phyloP scores from a whole-genome alignment of 2,113 vertebrate genomes.

The Rhabdornis inornatus region DNA sequence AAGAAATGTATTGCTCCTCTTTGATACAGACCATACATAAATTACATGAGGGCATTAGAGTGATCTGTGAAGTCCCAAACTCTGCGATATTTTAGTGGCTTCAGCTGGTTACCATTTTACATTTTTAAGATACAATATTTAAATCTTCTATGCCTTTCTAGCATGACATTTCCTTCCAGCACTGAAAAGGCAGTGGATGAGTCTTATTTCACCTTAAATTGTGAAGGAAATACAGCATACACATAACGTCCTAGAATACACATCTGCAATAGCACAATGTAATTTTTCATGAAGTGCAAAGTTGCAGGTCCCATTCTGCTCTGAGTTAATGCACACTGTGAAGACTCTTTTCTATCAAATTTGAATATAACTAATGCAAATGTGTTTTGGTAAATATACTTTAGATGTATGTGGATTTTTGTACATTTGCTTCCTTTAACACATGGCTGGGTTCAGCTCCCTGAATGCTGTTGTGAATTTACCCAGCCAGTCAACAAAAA shows the following conservation, averaged over 20 bases:
- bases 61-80: not conserved
- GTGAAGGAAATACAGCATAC: not conserved
- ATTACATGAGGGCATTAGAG: not conserved
- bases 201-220: not conserved
- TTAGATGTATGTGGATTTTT: not conserved
- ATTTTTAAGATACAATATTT: not conserved
- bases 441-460: not conserved
- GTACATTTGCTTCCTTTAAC: not conserved
- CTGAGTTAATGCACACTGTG: not conserved
- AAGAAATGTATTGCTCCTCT: not conserved
- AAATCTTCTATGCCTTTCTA: not conserved
- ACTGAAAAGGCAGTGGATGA: not conserved
- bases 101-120: not conserved
- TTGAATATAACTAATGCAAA: not conserved
- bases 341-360: not conserved
- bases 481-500: not conserved
- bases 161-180: not conserved
- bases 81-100: not conserved
- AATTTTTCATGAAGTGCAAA: not conserved
- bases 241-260: not conserved
- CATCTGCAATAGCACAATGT: not conserved
- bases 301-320: not conserved
- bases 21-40: not conserved
- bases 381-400: not conserved
- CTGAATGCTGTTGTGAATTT: not conserved